phyloP scores from a whole-genome alignment of 2,888 invertebrate species.

The Campopleginae sp. region DNA sequence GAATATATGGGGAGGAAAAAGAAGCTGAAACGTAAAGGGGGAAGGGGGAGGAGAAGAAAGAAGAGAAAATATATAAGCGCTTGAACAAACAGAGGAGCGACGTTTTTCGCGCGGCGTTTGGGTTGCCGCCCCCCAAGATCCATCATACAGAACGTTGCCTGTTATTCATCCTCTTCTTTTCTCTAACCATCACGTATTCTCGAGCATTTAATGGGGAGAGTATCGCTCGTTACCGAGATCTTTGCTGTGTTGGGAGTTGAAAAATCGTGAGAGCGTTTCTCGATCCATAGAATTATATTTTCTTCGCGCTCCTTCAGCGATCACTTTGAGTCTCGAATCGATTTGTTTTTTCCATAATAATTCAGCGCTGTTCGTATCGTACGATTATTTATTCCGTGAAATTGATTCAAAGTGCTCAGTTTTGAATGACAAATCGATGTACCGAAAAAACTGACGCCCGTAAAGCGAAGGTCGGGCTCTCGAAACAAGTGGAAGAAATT shows the following conservation, averaged over 20 bases:
- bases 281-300: not conserved
- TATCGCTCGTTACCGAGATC: constrained; percentile 36
- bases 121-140: constrained; percentile 78
- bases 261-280: constrained; percentile 48
- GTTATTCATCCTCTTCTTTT: constrained; percentile 59
- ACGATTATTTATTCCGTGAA: not conserved
- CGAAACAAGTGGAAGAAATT: constrained; percentile 45
- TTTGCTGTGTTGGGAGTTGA: constrained; percentile 17
- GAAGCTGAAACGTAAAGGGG: constrained; percentile 55
- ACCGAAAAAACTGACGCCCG: constrained; percentile 1
- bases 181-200: constrained; percentile 47
- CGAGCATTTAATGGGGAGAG: constrained; percentile 1
- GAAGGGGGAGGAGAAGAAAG: constrained; percentile 39
- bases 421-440: constrained; percentile 1
- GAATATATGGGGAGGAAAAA: not conserved
- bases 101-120: constrained; percentile 76
- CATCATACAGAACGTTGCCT: constrained; percentile 72
- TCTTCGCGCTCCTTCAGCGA: not conserved
- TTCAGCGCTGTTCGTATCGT: not conserved
- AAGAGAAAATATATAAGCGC: constrained; percentile 72
- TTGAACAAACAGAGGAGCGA: constrained; percentile 79
- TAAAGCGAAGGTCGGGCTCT: constrained; percentile 50
- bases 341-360: not conserved
- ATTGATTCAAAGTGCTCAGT: not conserved
- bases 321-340: not conserved